A percentile compares a stretch with the other conserved stretches of the same genome.
These are phyloP conservation scores for Cyphomyrus discorhynchus DNA, from an alignment of 2,113 vertebrate genomes.

Conservation along the genomic window DNA sequence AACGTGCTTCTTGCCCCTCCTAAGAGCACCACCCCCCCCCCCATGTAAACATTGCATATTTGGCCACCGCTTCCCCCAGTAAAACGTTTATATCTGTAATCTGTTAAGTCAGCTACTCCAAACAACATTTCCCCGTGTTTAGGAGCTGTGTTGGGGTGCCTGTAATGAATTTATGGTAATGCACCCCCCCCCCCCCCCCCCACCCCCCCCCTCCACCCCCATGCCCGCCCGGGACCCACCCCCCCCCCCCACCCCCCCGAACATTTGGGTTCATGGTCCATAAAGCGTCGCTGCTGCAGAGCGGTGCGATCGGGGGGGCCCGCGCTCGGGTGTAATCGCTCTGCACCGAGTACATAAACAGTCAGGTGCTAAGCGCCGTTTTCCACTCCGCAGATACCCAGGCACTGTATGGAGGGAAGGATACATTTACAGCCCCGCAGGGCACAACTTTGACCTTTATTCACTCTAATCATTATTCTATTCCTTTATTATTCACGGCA, in stretches of 20 bases:
- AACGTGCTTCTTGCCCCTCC: slow-evolving; percentile 31
- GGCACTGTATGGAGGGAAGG: neutral
- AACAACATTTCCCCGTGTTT: slow-evolving; percentile 67
- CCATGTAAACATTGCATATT: slow-evolving; percentile 59
- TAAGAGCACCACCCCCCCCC: slow-evolving; percentile 29
- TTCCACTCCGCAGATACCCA: neutral
- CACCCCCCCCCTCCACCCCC: too few relatives aligned
- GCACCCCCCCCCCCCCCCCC: slow-evolving; percentile 54
- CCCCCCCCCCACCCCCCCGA: neutral
- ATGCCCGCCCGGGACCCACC: too few relatives aligned
- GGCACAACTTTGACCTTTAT: neutral
- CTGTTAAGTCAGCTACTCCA: slow-evolving; percentile 67
- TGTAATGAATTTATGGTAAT: slow-evolving; percentile 74
- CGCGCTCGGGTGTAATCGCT: neutral
- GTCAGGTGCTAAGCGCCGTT: neutral
- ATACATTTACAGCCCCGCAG: neutral
- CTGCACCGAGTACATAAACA: slow-evolving; percentile 12
- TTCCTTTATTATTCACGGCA: neutral
- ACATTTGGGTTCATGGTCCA: slow-evolving; percentile 18
- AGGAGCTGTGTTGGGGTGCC: slow-evolving; percentile 63
- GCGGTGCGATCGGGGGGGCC: neutral
- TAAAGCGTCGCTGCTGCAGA: slow-evolving; percentile 9
- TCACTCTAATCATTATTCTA: neutral
- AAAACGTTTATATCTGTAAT: slow-evolving; percentile 68
- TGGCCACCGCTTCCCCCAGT: slow-evolving; percentile 55